Conservation (phyloP, 2,797 vertebrate species). For the Carapus acus region DNA sequence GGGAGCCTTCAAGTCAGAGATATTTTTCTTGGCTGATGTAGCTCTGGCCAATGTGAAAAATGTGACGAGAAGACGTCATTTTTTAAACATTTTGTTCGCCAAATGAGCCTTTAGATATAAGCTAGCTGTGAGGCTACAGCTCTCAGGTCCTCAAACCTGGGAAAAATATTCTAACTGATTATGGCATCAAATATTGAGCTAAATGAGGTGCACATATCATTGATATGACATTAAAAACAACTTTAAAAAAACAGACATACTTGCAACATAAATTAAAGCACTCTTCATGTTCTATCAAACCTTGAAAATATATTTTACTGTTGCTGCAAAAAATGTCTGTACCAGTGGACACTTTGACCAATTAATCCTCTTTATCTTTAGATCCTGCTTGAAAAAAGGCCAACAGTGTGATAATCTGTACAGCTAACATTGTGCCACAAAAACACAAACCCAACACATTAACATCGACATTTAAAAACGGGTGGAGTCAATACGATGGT, state of each 20-base stretch:
- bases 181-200: constrained; percentile 54
- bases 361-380: constrained; percentile 45
- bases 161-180: constrained; percentile 36
- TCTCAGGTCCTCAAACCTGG: constrained; percentile 55
- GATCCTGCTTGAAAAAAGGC: constrained; percentile 51
- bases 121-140: constrained; percentile 77
- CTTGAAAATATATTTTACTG: constrained; percentile 44
- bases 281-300: constrained; percentile 44
- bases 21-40: constrained; percentile 61
- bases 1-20: constrained; percentile 74
- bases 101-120: constrained; percentile 69
- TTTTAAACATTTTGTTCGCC: constrained; percentile 64
- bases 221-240: constrained; percentile 45
- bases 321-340: constrained; percentile 57
- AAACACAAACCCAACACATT: constrained; percentile 89
- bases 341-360: constrained; percentile 48
- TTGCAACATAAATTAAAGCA: constrained; percentile 61
- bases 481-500: constrained; percentile 59
- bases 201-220: constrained; percentile 42
- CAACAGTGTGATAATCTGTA: constrained; percentile 75
- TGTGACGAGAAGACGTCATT: constrained; percentile 55
- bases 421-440: constrained; percentile 86
- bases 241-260: constrained; percentile 40
- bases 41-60: constrained; percentile 61
- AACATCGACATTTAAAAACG: constrained; percentile 84